These are phyloP conservation scores for Pachypanchax playfairii DNA, from an alignment of 2,113 vertebrate genomes.

Conservation along the genomic window DNA sequence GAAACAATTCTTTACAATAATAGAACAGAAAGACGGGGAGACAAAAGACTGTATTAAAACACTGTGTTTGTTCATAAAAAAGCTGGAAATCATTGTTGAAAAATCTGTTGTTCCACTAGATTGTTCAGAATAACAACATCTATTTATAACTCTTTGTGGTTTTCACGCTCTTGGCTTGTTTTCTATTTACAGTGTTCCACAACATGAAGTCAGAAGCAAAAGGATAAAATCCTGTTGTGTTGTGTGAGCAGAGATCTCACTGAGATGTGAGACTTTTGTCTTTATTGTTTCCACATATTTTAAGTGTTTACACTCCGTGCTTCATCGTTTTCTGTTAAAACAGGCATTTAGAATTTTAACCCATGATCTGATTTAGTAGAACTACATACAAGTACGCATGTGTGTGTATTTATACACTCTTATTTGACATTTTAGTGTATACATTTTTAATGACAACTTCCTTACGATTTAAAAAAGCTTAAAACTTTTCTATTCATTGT, in stretches of 20 bases:
- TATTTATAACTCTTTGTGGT: slow-evolving; percentile 69
- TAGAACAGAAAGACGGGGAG: slow-evolving; percentile 63
- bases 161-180: slow-evolving; percentile 44
- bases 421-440: too few relatives aligned
- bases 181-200: slow-evolving; percentile 44
- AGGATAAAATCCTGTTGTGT: slow-evolving; percentile 52
- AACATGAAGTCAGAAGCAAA: slow-evolving; percentile 35
- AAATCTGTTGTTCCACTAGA: slow-evolving; percentile 69
- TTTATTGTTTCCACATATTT: slow-evolving; percentile 44
- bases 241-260: slow-evolving; percentile 46
- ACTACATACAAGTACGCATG: too few relatives aligned
- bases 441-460: too few relatives aligned
- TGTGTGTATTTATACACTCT: too few relatives aligned
- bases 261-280: slow-evolving; percentile 57
- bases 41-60: slow-evolving; percentile 71
- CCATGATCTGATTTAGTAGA: not conserved
- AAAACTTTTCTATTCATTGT: too few relatives aligned
- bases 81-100: slow-evolving; percentile 61
- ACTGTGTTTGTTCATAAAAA: slow-evolving; percentile 68
- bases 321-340: not conserved
- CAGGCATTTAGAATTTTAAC: not conserved
- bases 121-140: slow-evolving; percentile 68
- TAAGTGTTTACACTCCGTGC: not conserved
- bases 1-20: slow-evolving; percentile 69
- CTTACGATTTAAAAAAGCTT: too few relatives aligned